phyloP scores from a whole-genome alignment of 2,113 vertebrate species.

The Syngnathoides biaculeatus region DNA sequence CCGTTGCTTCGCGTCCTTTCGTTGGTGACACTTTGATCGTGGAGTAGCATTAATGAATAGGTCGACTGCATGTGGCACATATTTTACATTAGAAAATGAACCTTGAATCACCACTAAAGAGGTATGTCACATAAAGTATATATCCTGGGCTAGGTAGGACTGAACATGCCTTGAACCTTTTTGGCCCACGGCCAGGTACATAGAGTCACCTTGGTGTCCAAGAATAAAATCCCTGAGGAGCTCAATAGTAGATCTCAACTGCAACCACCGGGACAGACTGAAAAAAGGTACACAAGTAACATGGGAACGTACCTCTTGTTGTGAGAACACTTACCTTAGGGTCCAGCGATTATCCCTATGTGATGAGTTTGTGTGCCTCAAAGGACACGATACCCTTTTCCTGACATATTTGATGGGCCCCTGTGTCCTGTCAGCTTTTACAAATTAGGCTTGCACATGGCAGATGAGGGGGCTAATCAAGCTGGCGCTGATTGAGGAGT shows the following conservation, averaged over 20 bases:
- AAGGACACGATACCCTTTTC: not conserved
- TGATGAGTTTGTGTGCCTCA: not conserved
- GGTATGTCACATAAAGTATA: not conserved
- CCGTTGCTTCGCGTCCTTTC: constrained; percentile 12
- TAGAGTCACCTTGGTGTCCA: too few species aligned
- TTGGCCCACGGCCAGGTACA: too few species aligned
- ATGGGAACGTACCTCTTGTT: too few species aligned
- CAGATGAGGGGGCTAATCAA: constrained; percentile 41
- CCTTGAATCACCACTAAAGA: not conserved
- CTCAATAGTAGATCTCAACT: too few species aligned
- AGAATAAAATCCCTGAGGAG: too few species aligned
- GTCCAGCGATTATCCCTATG: too few species aligned
- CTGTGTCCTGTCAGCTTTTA: not conserved
- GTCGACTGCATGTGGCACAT: not conserved
- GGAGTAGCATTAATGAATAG: not conserved
- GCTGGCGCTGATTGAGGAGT: constrained; percentile 41
- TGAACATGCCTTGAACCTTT: too few species aligned
- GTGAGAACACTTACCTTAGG: too few species aligned
- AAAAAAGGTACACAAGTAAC: too few species aligned
- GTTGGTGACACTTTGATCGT: not conserved
- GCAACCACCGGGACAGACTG: too few species aligned
- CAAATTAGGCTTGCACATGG: not conserved
- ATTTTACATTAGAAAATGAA: not conserved
- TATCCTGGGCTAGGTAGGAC: not conserved
- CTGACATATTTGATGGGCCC: not conserved